Conservation (phyloP, 1,140 invertebrate genomes). For the Trissolcus basalis region DNA sequence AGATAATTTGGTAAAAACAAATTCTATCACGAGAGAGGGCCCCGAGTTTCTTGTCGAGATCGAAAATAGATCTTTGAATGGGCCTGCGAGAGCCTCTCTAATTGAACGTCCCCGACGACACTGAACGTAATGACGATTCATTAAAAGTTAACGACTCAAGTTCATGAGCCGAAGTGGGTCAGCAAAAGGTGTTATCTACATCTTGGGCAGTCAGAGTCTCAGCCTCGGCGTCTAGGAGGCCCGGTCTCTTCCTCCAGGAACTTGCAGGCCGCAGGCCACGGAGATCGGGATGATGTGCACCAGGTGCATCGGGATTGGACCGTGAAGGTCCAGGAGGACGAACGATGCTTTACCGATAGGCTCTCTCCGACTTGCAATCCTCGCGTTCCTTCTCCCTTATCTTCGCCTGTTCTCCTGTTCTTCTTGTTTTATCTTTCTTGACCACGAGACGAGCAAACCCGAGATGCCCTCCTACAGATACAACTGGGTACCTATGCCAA, state of each 20-base stretch:
- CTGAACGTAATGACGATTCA: conserved; percentile 31
- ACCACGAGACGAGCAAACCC: conserved; percentile 67
- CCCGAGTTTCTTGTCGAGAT: background rate
- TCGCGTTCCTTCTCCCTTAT: conserved; percentile 42
- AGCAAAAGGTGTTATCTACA: conserved; percentile 35
- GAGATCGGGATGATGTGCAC: conserved; percentile 71
- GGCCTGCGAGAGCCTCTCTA: conserved; percentile 10
- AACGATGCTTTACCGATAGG: conserved; percentile 67
- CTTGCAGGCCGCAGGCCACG: conserved; percentile 53
- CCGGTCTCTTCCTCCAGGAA: conserved; percentile 18
- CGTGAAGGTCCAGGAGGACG: conserved; percentile 54
- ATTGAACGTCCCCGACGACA: conserved; percentile 22
- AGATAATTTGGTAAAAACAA: too few relatives aligned
- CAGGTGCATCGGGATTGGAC: conserved; percentile 68
- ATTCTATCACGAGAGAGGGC: too few relatives aligned
- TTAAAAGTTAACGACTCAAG: conserved; percentile 50
- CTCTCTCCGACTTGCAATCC: background rate
- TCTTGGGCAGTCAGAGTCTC: conserved; percentile 51
- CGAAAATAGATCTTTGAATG: conserved; percentile 1
- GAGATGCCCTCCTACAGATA: conserved; percentile 75
- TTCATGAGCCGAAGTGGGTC: conserved; percentile 36
- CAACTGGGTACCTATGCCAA: conserved; percentile 72
- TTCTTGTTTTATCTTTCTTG: conserved; percentile 55
- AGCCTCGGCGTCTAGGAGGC: conserved; percentile 13
- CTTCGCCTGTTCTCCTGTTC: conserved; percentile 32